Percentiles rank a stretch among this genome's conserved stretches.
Evolutionary conservation across 2,888 invertebrate species (phyloP).

Genomic region (Scaptomyza cyrtandrae): DNA sequence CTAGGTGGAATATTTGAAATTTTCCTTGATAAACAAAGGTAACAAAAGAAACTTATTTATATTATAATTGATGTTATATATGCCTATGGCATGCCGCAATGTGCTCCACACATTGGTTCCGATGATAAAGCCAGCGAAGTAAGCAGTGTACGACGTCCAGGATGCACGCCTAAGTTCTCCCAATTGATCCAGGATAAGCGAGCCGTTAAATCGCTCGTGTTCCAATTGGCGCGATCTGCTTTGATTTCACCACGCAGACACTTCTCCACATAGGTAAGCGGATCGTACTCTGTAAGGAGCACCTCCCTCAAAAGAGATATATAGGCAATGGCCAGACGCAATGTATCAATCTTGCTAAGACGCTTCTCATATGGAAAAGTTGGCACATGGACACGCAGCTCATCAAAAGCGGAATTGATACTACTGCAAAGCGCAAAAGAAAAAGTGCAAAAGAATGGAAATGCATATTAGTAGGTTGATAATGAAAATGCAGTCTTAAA

Average conservation of each 20-base stretch:
- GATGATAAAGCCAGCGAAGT: slow-evolving; percentile 92
- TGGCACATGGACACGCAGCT: slow-evolving; percentile 98
- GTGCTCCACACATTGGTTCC: slow-evolving; percentile 86
- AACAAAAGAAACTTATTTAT: background rate
- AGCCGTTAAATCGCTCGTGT: slow-evolving; percentile 98
- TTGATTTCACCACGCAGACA: slow-evolving; percentile 95
- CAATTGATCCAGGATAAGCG: slow-evolving; percentile 99
- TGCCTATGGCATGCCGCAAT: slow-evolving; percentile 69
- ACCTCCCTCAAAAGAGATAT: slow-evolving; percentile 96
- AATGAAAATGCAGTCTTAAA: background rate
- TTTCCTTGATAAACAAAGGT: slow-evolving; percentile 1
- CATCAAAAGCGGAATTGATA: slow-evolving; percentile 99
- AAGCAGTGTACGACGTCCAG: slow-evolving; percentile 92
- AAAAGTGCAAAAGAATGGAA: slow-evolving; percentile 7
- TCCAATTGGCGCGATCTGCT: slow-evolving; percentile 96
- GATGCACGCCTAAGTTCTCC: slow-evolving; percentile 98
- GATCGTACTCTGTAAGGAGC: slow-evolving; percentile 94
- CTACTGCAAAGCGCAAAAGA: slow-evolving; percentile 89
- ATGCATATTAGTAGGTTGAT: slow-evolving; percentile 50
- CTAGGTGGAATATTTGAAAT: slow-evolving; percentile 25
- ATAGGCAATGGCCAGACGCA: slow-evolving; percentile 98
- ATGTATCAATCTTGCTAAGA: slow-evolving; percentile 98
- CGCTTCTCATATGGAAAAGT: slow-evolving; percentile 99
- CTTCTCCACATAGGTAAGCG: slow-evolving; percentile 96
- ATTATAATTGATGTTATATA: background rate